Evolutionary conservation across 2,888 invertebrate genomes (phyloP).

Genomic region (Uropetala carovei): DNA sequence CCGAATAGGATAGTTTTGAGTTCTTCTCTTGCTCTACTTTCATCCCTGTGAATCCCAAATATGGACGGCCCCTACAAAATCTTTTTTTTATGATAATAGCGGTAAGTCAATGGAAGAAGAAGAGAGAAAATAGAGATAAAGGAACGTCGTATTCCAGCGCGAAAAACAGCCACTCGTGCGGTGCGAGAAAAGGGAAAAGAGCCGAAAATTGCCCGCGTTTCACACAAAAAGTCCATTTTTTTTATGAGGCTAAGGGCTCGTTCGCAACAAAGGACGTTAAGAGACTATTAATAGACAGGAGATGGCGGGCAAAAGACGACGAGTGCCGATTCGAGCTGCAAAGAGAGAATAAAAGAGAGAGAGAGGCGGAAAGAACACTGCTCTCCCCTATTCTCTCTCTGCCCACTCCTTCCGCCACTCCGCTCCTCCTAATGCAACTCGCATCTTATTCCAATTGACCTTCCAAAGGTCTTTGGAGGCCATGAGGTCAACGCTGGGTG

Average conservation of each 20-base stretch:
- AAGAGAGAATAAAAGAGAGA: not conserved
- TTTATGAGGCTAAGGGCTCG: not conserved
- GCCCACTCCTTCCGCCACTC: not conserved
- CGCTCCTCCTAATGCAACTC: not conserved
- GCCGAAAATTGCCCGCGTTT: not conserved
- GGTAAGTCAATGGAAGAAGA: not conserved
- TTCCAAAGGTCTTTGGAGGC: not conserved
- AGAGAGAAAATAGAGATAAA: not conserved
- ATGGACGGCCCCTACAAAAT: too few species aligned
- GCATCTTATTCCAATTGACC: slow-evolving; percentile 25
- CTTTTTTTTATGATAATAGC: too few species aligned
- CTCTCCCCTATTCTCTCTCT: not conserved
- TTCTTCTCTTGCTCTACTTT: too few species aligned
- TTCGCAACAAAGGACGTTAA: not conserved
- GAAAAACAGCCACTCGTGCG: not conserved
- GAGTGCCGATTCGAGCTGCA: not conserved
- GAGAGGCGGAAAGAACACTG: slow-evolving; percentile 2
- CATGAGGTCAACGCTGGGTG: not conserved
- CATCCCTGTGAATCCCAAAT: too few species aligned
- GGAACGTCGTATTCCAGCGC: not conserved
- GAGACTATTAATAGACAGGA: slow-evolving; percentile 2
- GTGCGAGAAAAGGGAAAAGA: not conserved
- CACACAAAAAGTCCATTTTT: not conserved
- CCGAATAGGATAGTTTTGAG: too few species aligned
- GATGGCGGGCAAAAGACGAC: not conserved